These are phyloP conservation scores for Alouatta palliata DNA, from an alignment of 2,113 vertebrate species.

Conservation along the genomic window DNA sequence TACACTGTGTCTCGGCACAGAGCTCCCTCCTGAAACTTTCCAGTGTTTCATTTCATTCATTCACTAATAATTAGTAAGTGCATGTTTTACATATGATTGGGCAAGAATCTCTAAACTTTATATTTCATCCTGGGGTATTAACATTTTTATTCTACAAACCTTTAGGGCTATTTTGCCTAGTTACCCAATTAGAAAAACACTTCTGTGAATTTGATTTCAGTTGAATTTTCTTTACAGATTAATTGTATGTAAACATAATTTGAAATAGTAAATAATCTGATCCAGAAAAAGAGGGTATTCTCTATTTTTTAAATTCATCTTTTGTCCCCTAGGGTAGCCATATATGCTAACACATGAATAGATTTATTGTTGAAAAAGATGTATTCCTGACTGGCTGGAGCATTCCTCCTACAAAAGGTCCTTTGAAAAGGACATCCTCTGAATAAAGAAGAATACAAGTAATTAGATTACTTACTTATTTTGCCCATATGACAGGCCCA, in stretches of 20 bases:
- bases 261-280: background rate
- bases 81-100: background rate
- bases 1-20: background rate
- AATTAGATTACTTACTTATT: conserved; percentile 23
- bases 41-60: background rate
- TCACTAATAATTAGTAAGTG: background rate
- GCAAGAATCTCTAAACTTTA: background rate
- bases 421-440: background rate
- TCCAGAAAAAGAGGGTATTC: background rate
- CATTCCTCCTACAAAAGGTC: background rate
- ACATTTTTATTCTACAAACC: background rate
- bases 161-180: background rate
- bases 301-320: background rate
- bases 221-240: background rate
- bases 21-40: background rate
- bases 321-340: background rate
- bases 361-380: background rate
- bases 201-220: background rate
- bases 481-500: background rate
- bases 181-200: background rate
- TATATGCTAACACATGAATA: background rate
- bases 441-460: background rate
- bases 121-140: background rate
- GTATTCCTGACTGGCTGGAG: background rate
- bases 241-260: background rate